A percentile compares a stretch with the other conserved stretches of the same genome.
Conservation (phyloP, 2,888 invertebrate species). For the Atrina japonica region DNA sequence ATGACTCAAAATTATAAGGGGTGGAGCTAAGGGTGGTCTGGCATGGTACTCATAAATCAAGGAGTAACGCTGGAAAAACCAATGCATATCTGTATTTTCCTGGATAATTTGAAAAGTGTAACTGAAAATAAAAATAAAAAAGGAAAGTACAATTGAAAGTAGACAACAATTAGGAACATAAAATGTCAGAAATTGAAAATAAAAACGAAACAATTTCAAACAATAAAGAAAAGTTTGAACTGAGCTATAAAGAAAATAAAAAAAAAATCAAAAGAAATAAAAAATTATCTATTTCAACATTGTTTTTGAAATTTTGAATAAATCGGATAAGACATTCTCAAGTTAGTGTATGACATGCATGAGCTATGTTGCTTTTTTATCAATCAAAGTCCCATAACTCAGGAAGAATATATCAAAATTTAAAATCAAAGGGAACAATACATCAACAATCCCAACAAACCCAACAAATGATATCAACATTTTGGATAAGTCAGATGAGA, state of each 20-base stretch:
- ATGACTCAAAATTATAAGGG: conserved; percentile 76
- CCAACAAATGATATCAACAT: no score
- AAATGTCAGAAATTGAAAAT: conserved; percentile 7
- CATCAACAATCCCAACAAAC: no score
- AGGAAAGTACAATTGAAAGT: no score
- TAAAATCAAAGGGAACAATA: no score
- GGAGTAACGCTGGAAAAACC: conserved; percentile 78
- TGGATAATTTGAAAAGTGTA: conserved; percentile 77
- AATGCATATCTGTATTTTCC: conserved; percentile 77
- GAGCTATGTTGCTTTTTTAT: no score
- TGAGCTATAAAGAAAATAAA: conserved; percentile 4
- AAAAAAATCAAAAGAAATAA: conserved; percentile 1
- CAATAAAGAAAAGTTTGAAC: conserved; percentile 5
- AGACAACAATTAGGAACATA: conserved; percentile 27
- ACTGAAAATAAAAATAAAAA: conserved; percentile 64
- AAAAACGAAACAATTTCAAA: conserved; percentile 3
- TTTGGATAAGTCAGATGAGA: no score
- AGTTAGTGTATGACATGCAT: no score
- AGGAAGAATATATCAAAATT: no score
- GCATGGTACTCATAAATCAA: conserved; percentile 77
- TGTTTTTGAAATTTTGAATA: no score
- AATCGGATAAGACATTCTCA: no score
- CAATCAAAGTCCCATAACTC: no score
- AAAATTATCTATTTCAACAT: not conserved
- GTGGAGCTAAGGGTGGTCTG: conserved; percentile 78